Evolutionary conservation across 2,888 invertebrate species (phyloP), one percentile per base, ranked within the genome.

Genomic region (Xanthia togata): DNA sequence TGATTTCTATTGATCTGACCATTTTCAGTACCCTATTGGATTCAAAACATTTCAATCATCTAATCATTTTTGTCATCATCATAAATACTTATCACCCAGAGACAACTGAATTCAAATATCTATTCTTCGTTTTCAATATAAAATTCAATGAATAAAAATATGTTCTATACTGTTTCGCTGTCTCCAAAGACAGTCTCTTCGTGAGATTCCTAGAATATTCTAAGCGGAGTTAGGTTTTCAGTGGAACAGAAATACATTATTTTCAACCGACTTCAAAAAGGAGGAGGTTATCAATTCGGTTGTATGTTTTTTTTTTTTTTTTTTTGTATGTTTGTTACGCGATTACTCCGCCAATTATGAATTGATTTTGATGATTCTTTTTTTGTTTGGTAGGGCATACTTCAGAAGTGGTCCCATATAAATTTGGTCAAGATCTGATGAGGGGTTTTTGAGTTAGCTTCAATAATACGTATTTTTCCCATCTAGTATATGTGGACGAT

Each of bases 111-210:
- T 5, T 35, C 23, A 26, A 47, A 68, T 35, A 62, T 26, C 1
- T 65, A 12, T 38, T 76, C 26, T 70, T 44, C 53, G 47, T 53
- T 60, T 70, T 44, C 69, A 78, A 72, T 72, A 72, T 63, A 83
- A 70, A n/a, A 78, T 68, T 78, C 79, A 78, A 68, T 78, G 83
- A 83, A 83, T 73, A 73, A 73, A 73, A 70, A 70, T 78, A 81
- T 78, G 50, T 41, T 73, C 35, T 41, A 31, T 64, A 55, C 23
- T 31, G 50, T 68, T 63, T 65, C 35, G 35, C 8, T 72, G 57
- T 53, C 41, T 67, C 26, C 35, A 26, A 26, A 67, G 60, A n/a
- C 67, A 53, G 35, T 60, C 17, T 67, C 47, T 31, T 70, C 17
- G 65, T 44, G 73, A 68, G 44, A 79, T 68, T 78, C 17, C 53